phyloP scores from a whole-genome alignment of 64 coral and sea anemone genomes.

The Acropora yongei region DNA sequence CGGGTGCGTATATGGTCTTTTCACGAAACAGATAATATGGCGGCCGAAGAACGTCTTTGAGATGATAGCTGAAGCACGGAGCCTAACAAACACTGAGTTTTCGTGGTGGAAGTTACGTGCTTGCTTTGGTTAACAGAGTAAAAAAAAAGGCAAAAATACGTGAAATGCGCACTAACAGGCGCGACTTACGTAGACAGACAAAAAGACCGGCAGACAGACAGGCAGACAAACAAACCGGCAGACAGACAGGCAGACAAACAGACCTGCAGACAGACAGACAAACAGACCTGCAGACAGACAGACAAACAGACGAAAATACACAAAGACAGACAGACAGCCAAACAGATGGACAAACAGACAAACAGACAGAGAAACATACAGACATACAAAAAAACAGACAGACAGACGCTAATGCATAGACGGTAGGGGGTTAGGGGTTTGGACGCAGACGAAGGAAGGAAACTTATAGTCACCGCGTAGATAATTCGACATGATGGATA shows the following conservation, averaged over 20 bases:
- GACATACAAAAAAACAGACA: not conserved
- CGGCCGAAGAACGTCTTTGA: no score
- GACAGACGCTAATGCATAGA: not conserved
- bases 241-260: not conserved
- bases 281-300: not conserved
- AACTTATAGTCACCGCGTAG: no score
- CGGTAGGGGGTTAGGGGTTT: no score
- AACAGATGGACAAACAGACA: not conserved
- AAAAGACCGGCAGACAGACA: not conserved
- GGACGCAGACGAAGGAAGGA: no score
- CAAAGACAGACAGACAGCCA: not conserved
- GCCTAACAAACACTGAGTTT: no score
- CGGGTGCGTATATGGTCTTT: constrained; percentile 52
- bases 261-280: not conserved
- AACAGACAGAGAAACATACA: not conserved
- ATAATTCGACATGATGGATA: no score
- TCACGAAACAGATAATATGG: no score
- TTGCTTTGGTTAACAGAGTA: no score
- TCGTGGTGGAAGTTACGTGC: no score
- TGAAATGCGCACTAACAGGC: no score
- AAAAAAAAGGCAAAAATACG: no score
- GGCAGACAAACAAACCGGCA: not conserved
- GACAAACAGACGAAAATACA: not conserved
- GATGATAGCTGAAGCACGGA: no score
- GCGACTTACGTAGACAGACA: not conserved